Percentiles rank a stretch among this genome's conserved stretches.
These are phyloP conservation scores for Lochmaea crataegi DNA, from an alignment of 2,888 invertebrate species.

Conservation along the genomic window DNA sequence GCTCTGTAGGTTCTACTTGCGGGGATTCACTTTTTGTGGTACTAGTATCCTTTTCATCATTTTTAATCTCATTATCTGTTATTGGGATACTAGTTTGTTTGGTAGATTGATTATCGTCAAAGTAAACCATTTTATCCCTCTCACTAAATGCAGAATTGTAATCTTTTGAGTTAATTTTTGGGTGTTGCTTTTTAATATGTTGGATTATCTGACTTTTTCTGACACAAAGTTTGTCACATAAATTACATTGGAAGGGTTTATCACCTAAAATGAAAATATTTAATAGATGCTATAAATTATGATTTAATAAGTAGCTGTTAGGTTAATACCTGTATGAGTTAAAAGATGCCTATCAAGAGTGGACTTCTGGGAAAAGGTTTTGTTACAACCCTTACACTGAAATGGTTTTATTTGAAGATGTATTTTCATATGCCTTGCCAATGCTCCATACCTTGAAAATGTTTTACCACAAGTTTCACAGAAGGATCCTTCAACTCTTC, in stretches of 20 bases:
- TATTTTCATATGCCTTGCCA: conserved; percentile 39
- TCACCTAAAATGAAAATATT: conserved; percentile 29
- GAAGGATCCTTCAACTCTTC: conserved; percentile 22
- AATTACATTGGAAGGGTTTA: conserved; percentile 42
- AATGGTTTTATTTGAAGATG: conserved; percentile 40
- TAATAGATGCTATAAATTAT: not conserved
- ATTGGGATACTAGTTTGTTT: not conserved
- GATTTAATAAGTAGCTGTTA: not conserved
- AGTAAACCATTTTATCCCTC: conserved; percentile 25
- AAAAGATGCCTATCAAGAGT: conserved; percentile 40
- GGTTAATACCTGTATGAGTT: conserved; percentile 39
- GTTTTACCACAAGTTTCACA: conserved; percentile 41
- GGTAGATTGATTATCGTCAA: conserved; percentile 6
- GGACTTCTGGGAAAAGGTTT: conserved; percentile 40
- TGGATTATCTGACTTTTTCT: conserved; percentile 43
- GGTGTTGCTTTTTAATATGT: conserved; percentile 42
- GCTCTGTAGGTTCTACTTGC: not conserved
- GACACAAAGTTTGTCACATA: conserved; percentile 37
- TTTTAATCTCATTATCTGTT: not conserved
- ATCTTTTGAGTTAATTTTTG: conserved; percentile 32
- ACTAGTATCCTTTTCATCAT: not conserved
- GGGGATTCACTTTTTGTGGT: not conserved
- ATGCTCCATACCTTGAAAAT: conserved; percentile 35
- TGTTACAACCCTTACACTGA: conserved; percentile 39
- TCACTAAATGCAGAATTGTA: conserved; percentile 34